Conservation (phyloP, 2,888 invertebrate genomes). For the Ischnura elegans region DNA sequence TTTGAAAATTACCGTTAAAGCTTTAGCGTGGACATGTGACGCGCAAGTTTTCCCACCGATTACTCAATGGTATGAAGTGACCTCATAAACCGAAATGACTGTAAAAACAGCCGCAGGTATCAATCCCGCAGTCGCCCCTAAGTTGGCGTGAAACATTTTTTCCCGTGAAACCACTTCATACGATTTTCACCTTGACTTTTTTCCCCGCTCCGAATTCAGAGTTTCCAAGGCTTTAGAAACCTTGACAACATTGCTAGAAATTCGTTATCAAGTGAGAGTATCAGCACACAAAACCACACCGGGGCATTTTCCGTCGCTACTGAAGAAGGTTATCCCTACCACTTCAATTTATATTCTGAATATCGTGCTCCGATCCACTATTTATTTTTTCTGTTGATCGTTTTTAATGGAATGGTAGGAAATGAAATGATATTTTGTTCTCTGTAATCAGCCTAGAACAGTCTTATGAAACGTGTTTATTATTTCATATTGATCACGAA, state of each 20-base stretch:
- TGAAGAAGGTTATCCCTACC: too few species aligned
- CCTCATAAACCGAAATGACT: not conserved
- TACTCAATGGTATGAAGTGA: not conserved
- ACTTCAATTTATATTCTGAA: too few species aligned
- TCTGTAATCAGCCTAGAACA: too few species aligned
- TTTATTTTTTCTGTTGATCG: too few species aligned
- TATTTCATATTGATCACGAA: too few species aligned
- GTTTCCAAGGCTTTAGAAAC: not conserved
- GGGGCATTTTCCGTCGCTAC: too few species aligned
- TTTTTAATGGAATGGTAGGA: too few species aligned
- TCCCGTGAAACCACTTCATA: not conserved
- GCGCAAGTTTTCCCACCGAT: not conserved
- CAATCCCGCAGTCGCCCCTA: not conserved
- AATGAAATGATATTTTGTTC: too few species aligned
- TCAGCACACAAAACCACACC: not conserved
- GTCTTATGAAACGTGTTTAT: too few species aligned
- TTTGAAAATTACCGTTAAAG: too few species aligned
- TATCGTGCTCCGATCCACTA: too few species aligned
- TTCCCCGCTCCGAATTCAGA: not conserved
- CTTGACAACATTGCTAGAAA: conserved; percentile 5
- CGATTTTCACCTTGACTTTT: conserved; percentile 16
- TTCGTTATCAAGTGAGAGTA: not conserved
- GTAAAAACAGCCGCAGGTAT: not conserved
- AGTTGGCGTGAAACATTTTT: not conserved
- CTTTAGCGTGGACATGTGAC: too few species aligned